Percentiles rank a stretch among this genome's conserved stretches.
Conservation (phyloP, 2,888 invertebrate species). For the Drosophila subquinaria region DNA sequence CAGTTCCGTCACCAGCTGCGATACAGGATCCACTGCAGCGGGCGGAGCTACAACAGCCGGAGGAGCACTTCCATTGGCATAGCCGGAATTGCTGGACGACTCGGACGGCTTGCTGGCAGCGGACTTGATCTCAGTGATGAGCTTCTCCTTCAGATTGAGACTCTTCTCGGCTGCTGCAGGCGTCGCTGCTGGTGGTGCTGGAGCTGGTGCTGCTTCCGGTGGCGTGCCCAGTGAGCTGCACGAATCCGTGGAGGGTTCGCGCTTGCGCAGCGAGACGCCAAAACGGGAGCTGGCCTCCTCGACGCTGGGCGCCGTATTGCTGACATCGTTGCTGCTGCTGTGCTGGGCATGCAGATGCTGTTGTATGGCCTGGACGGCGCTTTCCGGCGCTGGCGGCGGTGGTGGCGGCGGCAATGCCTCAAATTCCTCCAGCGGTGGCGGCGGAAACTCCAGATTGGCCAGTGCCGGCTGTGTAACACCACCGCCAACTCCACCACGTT, state of each 20-base stretch:
- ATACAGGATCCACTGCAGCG: conserved; percentile 89
- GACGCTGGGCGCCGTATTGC: conserved; percentile 89
- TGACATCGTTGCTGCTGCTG: conserved; percentile 86
- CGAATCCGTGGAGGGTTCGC: conserved; percentile 88
- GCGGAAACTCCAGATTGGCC: conserved; percentile 95
- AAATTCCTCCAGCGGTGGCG: conserved; percentile 91
- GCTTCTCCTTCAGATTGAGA: conserved; percentile 90
- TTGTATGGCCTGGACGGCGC: conserved; percentile 68
- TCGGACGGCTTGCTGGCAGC: conserved; percentile 82
- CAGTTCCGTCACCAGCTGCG: conserved; percentile 93
- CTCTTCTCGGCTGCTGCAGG: conserved; percentile 37
- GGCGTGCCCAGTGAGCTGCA: conserved; percentile 87
- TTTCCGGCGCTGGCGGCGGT: conserved; percentile 74
- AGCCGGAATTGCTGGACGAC: conserved; percentile 85
- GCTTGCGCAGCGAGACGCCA: conserved; percentile 89
- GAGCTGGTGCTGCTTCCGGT: conserved; percentile 75
- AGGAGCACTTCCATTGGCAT: conserved; percentile 86
- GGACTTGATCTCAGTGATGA: conserved; percentile 93
- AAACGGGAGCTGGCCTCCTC: conserved; percentile 91
- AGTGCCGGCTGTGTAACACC: conserved; percentile 89
- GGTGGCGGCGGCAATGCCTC: conserved; percentile 82
- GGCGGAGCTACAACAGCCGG: conserved; percentile 84
- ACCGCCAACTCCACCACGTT: conserved; percentile 85
- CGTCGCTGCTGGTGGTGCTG: conserved; percentile 5
- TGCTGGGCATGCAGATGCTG: conserved; percentile 69